A percentile compares a stretch with the other conserved stretches of the same genome.
Evolutionary conservation across 2,797 vertebrate species (phyloP).

Genomic region (Cossypha niveicapilla): DNA sequence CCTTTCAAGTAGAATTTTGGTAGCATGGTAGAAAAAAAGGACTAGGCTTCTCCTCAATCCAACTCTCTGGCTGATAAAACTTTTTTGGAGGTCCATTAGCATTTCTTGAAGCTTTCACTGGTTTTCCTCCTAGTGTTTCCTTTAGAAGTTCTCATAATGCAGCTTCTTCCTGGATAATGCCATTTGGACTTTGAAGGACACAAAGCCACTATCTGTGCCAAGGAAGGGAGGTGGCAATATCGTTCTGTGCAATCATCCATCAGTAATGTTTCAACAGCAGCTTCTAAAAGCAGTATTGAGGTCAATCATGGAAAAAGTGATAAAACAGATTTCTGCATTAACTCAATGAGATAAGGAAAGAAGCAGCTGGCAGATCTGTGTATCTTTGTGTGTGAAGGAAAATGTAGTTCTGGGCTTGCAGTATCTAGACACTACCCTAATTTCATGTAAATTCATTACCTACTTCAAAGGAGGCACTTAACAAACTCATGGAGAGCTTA

Average conservation of each 20-base stretch:
- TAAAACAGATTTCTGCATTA: not conserved
- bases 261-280: not conserved
- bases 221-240: not conserved
- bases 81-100: not conserved
- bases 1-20: not conserved
- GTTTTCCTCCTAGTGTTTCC: not conserved
- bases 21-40: not conserved
- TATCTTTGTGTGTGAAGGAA: not conserved
- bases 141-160: not conserved
- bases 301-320: not conserved
- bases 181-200: not conserved
- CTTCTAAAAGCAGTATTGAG: not conserved
- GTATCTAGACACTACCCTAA: not conserved
- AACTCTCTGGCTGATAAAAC: not conserved
- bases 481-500: not conserved
- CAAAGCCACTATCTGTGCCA: not conserved
- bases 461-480: conserved; percentile 10
- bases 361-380: not conserved
- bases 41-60: not conserved
- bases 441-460: not conserved
- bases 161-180: not conserved
- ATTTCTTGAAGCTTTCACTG: not conserved
- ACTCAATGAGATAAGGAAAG: not conserved
- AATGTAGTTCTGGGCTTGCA: not conserved
- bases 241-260: not conserved